Percentiles rank a stretch among this genome's conserved stretches.
These are phyloP conservation scores for Drosophila bifasciata DNA, from an alignment of 1,140 invertebrate species.

Conservation along the genomic window DNA sequence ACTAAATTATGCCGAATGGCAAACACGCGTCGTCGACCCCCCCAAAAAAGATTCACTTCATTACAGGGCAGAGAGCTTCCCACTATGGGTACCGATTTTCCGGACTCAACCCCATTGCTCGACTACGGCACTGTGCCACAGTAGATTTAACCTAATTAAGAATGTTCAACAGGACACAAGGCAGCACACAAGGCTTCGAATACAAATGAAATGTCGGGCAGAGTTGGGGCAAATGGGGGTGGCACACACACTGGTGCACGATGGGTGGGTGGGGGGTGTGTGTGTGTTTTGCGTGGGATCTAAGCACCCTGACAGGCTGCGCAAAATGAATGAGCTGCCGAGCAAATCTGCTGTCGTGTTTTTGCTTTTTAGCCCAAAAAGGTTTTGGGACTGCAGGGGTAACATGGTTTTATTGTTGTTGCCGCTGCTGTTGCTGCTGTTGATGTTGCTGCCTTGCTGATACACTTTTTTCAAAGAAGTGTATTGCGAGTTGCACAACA, in stretches of 20 bases:
- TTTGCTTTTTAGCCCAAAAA: constrained; percentile 61
- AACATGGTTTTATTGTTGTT: constrained; percentile 43
- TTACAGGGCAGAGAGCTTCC: constrained; percentile 21
- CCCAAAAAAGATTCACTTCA: constrained; percentile 41
- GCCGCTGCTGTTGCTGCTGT: constrained; percentile 20
- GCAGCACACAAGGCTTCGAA: constrained; percentile 74
- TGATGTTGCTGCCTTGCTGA: constrained; percentile 14
- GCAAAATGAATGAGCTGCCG: constrained; percentile 78
- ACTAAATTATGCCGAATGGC: constrained; percentile 74
- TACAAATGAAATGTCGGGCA: constrained; percentile 82
- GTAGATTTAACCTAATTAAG: constrained; percentile 84
- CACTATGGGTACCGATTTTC: constrained; percentile 10
- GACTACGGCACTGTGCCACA: constrained; percentile 38
- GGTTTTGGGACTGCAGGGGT: constrained; percentile 61
- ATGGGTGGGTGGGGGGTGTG: background rate
- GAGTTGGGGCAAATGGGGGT: constrained; percentile 1
- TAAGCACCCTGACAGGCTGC: constrained; percentile 65
- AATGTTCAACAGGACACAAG: constrained; percentile 81
- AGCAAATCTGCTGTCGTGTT: constrained; percentile 77
- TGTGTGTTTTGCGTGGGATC: constrained; percentile 14
- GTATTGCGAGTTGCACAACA: too few relatives aligned
- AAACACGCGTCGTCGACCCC: constrained; percentile 44
- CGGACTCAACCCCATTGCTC: constrained; percentile 26
- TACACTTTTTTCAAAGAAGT: constrained; percentile 1
- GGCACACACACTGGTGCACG: background rate